Conservation (phyloP, 2,113 vertebrate genomes). For the Eulemur macaco region DNA sequence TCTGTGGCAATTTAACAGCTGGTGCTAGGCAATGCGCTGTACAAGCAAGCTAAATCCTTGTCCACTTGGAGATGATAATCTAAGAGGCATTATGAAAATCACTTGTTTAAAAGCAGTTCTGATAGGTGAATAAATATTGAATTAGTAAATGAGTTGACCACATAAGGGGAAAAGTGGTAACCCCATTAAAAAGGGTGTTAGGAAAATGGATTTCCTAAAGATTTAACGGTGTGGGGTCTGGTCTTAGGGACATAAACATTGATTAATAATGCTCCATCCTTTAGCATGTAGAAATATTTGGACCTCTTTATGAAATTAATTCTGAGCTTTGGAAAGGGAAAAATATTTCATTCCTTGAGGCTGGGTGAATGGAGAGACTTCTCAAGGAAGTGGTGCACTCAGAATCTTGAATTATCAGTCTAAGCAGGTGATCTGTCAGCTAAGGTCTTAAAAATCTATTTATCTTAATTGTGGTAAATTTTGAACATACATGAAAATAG, state of each 20-base stretch:
- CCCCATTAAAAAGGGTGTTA: neutral
- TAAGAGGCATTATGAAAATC: neutral
- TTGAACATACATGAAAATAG: neutral
- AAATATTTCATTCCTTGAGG: neutral
- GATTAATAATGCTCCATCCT: neutral
- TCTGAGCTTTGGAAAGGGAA: neutral
- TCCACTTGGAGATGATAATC: neutral
- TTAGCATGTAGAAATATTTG: neutral
- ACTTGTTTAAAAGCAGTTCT: neutral
- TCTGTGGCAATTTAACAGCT: neutral
- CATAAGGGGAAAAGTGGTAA: neutral
- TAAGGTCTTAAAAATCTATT: neutral
- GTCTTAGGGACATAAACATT: neutral
- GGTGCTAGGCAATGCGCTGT: neutral
- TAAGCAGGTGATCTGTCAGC: neutral
- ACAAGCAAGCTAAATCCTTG: neutral
- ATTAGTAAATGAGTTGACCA: neutral
- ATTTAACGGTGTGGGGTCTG: neutral
- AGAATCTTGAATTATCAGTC: neutral
- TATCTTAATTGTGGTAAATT: neutral
- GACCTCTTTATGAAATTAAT: neutral
- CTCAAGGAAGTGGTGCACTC: neutral
- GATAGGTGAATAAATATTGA: conserved; percentile 1
- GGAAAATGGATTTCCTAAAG: neutral
- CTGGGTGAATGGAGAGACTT: neutral